Evolutionary conservation across 1,140 invertebrate genomes (phyloP), one percentile per base, ranked within the genome.

Genomic region (Drosophila eugracilis): DNA sequence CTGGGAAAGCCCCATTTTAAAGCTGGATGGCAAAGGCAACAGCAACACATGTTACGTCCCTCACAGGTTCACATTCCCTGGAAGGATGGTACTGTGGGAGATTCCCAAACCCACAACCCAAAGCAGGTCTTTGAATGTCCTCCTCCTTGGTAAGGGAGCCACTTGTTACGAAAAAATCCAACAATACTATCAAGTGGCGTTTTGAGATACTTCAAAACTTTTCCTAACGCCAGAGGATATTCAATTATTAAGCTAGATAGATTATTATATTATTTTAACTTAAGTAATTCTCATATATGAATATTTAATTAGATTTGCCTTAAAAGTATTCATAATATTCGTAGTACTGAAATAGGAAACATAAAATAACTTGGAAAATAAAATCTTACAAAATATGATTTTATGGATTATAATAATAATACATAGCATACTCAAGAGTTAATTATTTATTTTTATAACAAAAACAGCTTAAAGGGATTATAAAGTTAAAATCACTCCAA

Each of bases 1-100:
- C 19, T 34, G 67, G 74, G 75, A 78, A 78, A 78, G 75, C 75
- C 75, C 75, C 75, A 77, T 59, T 30, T 55, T 83, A 78, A 83
- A 83, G 79, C 78, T 80, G 77, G 63, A 28, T 60, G n/a, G n/a
- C n/a, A n/a, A n/a, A n/a, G n/a, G n/a, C 59, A 24, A 22, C 12
- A 12, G 30, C 69, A 63, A 54, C 78, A 81, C 78, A 81, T 81
- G 78, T 77, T 58, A 37, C 39, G 50, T 24, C 48, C 28, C 22
- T 24, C 9, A 67, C 74, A 76, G 75, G 75, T 76, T 76, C 37
- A 49, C 55, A n/a, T 54, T 53, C 63, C 36, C 14, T 47, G 60
- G 60, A 65, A 65, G 32, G 30, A 47, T 62, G 30, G 28, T 1
- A 19, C n/a, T 26, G 15, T 47, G 60, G 60, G 60, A 62, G 60